Percentiles rank a stretch among this genome's conserved stretches.
Conservation (phyloP, 2,888 invertebrate species). For the Netelia melanura region DNA sequence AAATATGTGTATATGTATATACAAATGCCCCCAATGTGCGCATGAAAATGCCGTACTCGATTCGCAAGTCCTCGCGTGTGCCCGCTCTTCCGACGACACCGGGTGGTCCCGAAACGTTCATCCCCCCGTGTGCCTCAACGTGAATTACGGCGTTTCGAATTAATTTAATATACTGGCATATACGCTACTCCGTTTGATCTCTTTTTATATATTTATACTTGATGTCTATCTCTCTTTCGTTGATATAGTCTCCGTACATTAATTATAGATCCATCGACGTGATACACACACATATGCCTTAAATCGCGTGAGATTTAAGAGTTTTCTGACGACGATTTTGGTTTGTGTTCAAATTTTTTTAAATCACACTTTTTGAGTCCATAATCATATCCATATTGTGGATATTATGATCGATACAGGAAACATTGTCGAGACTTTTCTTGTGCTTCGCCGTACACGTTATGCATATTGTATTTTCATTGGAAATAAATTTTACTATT, state of each 20-base stretch:
- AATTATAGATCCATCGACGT: constrained; percentile 13
- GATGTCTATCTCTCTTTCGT: constrained; percentile 9
- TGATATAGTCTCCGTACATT: constrained; percentile 23
- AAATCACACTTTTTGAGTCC: too few species aligned
- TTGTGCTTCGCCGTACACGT: too few species aligned
- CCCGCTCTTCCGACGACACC: constrained; percentile 51
- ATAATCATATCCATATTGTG: too few species aligned
- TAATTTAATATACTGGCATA: constrained; percentile 57
- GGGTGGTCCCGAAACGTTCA: constrained; percentile 68
- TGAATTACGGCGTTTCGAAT: constrained; percentile 61
- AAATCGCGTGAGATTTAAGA: neutral
- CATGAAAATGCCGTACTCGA: constrained; percentile 37
- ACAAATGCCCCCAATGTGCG: neutral
- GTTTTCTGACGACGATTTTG: too few species aligned
- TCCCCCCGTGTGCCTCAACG: constrained; percentile 47
- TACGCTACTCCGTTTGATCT: constrained; percentile 50
- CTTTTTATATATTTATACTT: constrained; percentile 16
- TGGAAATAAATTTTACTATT: too few species aligned
- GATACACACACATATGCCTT: neutral
- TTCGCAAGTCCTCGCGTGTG: constrained; percentile 49
- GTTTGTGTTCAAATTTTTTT: too few species aligned
- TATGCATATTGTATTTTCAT: too few species aligned
- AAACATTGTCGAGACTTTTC: too few species aligned
- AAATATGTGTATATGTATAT: neutral
- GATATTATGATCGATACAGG: too few species aligned